A percentile compares a stretch with the other conserved stretches of the same genome.
These are phyloP conservation scores for Bicyclus anynana DNA, from an alignment of 1,140 invertebrate species.

Conservation along the genomic window DNA sequence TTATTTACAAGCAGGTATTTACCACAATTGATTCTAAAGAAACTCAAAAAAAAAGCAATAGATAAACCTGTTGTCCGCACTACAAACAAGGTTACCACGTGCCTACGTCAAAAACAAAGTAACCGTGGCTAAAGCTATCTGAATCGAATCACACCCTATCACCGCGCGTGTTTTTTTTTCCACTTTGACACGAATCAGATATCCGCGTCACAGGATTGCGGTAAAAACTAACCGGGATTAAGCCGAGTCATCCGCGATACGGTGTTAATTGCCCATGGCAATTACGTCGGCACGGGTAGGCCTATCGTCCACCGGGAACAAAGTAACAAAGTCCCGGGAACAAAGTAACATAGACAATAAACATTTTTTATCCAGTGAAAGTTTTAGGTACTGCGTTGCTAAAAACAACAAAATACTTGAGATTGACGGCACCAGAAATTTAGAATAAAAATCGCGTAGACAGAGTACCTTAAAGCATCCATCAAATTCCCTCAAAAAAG, in stretches of 20 bases:
- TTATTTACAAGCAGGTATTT: no score
- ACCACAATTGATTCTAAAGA: neutral
- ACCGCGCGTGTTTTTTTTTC: slow-evolving; percentile 10
- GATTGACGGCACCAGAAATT: no score
- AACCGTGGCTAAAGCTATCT: slow-evolving; percentile 10
- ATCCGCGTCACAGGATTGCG: slow-evolving; percentile 29
- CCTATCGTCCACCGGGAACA: slow-evolving; percentile 5
- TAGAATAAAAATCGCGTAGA: no score
- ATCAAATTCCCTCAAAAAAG: no score
- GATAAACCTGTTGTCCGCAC: neutral
- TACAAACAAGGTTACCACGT: neutral
- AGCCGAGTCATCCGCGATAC: slow-evolving; percentile 30
- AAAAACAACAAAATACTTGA: no score
- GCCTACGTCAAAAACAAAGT: neutral
- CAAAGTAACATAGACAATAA: neutral
- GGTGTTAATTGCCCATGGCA: slow-evolving; percentile 38
- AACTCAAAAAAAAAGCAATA: neutral
- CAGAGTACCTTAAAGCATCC: no score
- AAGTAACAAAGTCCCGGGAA: neutral
- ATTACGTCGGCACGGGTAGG: slow-evolving; percentile 40
- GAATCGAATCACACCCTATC: slow-evolving; percentile 16
- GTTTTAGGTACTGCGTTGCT: no score
- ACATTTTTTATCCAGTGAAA: neutral
- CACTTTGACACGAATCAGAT: slow-evolving; percentile 26
- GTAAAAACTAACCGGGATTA: slow-evolving; percentile 41